Evolutionary conservation across 1,140 invertebrate species (phyloP).

Genomic region (Akabosia matsudoensis): DNA sequence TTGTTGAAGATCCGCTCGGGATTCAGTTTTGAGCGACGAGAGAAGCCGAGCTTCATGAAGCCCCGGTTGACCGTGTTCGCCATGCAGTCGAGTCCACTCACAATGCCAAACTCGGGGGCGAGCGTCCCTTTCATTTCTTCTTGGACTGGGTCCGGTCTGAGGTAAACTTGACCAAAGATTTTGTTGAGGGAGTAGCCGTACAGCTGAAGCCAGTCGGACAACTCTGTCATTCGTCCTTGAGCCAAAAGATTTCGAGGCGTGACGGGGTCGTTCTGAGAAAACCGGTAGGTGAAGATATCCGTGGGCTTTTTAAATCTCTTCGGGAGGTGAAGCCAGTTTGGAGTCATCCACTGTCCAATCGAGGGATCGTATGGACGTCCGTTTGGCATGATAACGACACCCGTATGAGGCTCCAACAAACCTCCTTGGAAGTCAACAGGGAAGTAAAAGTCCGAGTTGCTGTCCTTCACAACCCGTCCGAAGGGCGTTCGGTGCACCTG

Average conservation of each 20-base stretch:
- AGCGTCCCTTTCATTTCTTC: conserved; percentile 56
- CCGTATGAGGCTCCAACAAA: conserved; percentile 75
- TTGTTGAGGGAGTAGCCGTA: conserved; percentile 82
- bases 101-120: conserved; percentile 78
- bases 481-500: conserved; percentile 87
- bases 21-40: conserved; percentile 73
- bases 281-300: conserved; percentile 86
- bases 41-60: conserved; percentile 76
- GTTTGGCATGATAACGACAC: conserved; percentile 72
- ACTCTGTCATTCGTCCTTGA: conserved; percentile 48
- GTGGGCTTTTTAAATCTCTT: conserved; percentile 75
- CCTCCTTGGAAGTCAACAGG: conserved; percentile 91
- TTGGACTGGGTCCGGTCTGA: conserved; percentile 49
- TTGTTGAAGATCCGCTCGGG: conserved; percentile 58
- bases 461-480: conserved; percentile 81
- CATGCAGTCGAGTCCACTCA: conserved; percentile 81
- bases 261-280: conserved; percentile 87
- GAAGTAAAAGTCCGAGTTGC: conserved; percentile 84
- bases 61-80: conserved; percentile 76
- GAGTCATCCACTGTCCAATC: conserved; percentile 92
- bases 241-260: conserved; percentile 79
- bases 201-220: conserved; percentile 77
- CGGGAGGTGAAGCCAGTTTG: conserved; percentile 81
- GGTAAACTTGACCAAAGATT: conserved; percentile 78
- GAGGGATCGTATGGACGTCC: conserved; percentile 85